phyloP scores from a whole-genome alignment of 2,888 invertebrate species.

The Dione juno region DNA sequence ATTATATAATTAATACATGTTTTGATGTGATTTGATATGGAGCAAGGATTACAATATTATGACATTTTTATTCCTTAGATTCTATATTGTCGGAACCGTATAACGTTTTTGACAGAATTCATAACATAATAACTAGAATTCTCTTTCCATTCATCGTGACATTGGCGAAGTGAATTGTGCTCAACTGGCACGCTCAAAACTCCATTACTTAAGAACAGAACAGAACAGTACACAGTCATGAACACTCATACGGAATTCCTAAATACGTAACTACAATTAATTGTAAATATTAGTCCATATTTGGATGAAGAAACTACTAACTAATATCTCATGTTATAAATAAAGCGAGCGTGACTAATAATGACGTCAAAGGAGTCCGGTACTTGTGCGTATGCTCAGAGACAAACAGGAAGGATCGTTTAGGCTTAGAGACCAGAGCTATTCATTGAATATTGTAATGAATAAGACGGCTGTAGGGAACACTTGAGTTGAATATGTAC shows the following conservation, averaged over 20 bases:
- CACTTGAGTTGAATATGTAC: background rate
- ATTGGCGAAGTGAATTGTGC: too few species aligned
- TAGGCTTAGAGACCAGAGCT: slow-evolving; percentile 44
- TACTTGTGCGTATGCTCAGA: slow-evolving; percentile 31
- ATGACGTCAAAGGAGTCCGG: slow-evolving; percentile 37
- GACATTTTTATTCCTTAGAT: too few species aligned
- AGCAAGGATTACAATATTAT: too few species aligned
- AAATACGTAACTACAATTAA: background rate
- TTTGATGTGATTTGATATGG: too few species aligned
- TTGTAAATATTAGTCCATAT: background rate
- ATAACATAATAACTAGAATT: too few species aligned
- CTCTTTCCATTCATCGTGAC: too few species aligned
- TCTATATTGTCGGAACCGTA: too few species aligned
- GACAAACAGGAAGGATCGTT: slow-evolving; percentile 58
- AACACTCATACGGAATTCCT: background rate
- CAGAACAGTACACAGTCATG: background rate
- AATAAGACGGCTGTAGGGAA: slow-evolving; percentile 21
- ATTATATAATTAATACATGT: too few species aligned
- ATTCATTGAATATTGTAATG: slow-evolving; percentile 31
- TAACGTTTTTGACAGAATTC: too few species aligned
- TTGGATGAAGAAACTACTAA: background rate
- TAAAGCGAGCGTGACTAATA: slow-evolving; percentile 32
- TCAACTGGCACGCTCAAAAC: too few species aligned
- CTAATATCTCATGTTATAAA: slow-evolving; percentile 1
- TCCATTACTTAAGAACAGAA: too few species aligned